Conservation (phyloP, 2,797 vertebrate species). For the Sebastes minor region DNA sequence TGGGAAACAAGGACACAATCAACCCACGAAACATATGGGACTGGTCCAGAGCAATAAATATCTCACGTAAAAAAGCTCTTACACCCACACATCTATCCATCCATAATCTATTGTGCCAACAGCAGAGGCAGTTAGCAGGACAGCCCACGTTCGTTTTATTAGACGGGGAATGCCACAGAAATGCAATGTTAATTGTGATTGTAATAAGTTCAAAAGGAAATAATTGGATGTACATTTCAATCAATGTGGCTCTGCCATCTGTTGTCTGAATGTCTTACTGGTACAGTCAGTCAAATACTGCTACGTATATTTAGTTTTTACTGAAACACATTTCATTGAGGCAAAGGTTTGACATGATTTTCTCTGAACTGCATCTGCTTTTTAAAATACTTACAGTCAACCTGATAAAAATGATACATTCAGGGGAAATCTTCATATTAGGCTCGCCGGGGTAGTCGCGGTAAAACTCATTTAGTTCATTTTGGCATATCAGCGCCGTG, state of each 20-base stretch:
- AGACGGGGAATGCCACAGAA: conserved; percentile 1
- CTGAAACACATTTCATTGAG: not conserved
- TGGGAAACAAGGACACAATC: conserved; percentile 58
- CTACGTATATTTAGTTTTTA: not conserved
- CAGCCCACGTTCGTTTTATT: conserved; percentile 5
- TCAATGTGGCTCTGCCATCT: not conserved
- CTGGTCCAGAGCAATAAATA: conserved; percentile 63
- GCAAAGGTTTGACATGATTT: no score
- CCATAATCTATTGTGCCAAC: conserved; percentile 33
- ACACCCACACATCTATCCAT: conserved; percentile 22
- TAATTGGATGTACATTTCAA: not conserved
- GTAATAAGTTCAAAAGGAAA: not conserved
- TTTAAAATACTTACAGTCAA: no score
- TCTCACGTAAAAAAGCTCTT: conserved; percentile 42
- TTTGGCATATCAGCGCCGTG: no score
- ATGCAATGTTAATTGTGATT: not conserved
- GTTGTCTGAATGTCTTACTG: not conserved
- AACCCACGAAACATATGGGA: conserved; percentile 66
- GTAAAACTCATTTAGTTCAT: no score
- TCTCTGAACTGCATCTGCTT: no score
- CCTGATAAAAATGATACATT: no score
- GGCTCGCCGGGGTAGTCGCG: rapidly evolving
- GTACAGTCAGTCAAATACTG: not conserved
- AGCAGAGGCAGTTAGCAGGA: conserved; percentile 15
- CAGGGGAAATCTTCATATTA: no score